These are phyloP conservation scores for Poecilus cupreus DNA, from an alignment of 2,888 invertebrate genomes.

Conservation along the genomic window DNA sequence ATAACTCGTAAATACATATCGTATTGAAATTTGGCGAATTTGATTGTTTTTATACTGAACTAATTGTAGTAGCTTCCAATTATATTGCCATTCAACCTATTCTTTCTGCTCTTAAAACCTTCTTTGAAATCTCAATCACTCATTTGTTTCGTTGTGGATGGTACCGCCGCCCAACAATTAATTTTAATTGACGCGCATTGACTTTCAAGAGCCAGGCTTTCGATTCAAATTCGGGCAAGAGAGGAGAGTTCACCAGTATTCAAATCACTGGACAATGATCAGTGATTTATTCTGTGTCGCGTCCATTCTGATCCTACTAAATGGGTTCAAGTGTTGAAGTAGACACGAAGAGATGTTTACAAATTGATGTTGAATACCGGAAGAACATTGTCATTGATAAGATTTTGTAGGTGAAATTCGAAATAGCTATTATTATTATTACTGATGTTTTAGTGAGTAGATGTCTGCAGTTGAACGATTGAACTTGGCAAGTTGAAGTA, in stretches of 20 bases:
- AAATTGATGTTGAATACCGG: background rate
- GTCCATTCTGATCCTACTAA: conserved; percentile 35
- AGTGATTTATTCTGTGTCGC: conserved; percentile 43
- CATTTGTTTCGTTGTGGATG: background rate
- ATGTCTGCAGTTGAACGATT: too few relatives aligned
- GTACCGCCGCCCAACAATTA: conserved; percentile 49
- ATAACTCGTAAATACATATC: too few relatives aligned
- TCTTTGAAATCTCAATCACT: background rate
- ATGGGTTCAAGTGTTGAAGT: conserved; percentile 32
- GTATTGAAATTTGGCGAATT: too few relatives aligned
- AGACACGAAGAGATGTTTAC: conserved; percentile 14
- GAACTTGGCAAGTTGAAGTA: too few relatives aligned
- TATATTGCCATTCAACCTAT: background rate
- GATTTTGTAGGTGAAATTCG: too few relatives aligned
- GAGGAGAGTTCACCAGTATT: conserved; percentile 8
- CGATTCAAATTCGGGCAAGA: conserved; percentile 37
- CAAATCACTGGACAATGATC: conserved; percentile 28
- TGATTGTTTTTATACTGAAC: too few relatives aligned
- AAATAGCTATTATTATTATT: too few relatives aligned
- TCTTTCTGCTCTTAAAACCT: background rate
- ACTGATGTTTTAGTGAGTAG: too few relatives aligned
- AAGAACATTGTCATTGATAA: too few relatives aligned
- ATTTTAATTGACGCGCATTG: conserved; percentile 53
- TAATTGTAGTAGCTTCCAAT: background rate
- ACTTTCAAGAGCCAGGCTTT: conserved; percentile 36